Base-by-base conservation (phyloP, 37 sponge, comb jelly and placozoan species). In the Theonella swinhoei region DNA sequence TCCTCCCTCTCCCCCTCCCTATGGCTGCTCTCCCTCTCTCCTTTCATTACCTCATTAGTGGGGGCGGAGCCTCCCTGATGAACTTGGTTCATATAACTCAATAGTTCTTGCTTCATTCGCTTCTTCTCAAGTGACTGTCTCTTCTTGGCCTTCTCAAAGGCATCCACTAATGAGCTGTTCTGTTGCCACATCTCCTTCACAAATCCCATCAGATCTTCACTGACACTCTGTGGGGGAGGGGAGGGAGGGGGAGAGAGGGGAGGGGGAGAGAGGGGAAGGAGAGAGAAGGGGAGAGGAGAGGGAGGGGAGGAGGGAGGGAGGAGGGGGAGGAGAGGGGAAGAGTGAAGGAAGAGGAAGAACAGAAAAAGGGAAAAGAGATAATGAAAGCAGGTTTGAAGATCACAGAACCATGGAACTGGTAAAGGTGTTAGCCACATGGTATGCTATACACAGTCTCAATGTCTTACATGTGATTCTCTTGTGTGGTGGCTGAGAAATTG, bases 121-220 rank as follows among this genome's bases (percentile, higher is more conserved):
- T 82, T 91, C 87, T 89, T 91, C 62, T 95, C 92, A 17, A 86
- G 62, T 33, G 83, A 82, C 62, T 95, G 95, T 75, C 89, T 80
- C 39, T 89, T 89, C 81, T 91, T 95, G 60, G 92, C 86, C 72
- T 89, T 95, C 64, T 95, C 95, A 74, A 90, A 95, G 11, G 95
- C 95, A n/a, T 89, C 89, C 32, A 95, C 95, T 3, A 95, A 72
- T 5, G 95, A 92, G 22, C 84, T 86, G 74, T 95, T 95, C 2
- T 92, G 92, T 69, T 68, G 74, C 11, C 90, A 68, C 1, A 95
- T 87, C 40, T 91, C 90, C 39, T 87, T 81, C 62, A 95, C 89
- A 68, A 95, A 95, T 37, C 75, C 77, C 76, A 95, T 80, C 30
- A 91, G 73, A 73, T 95, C 80, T 22, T 95, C 95, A 70, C 69